Base-by-base conservation (phyloP, 2,113 vertebrate genomes). In the Blennius ocellaris region DNA sequence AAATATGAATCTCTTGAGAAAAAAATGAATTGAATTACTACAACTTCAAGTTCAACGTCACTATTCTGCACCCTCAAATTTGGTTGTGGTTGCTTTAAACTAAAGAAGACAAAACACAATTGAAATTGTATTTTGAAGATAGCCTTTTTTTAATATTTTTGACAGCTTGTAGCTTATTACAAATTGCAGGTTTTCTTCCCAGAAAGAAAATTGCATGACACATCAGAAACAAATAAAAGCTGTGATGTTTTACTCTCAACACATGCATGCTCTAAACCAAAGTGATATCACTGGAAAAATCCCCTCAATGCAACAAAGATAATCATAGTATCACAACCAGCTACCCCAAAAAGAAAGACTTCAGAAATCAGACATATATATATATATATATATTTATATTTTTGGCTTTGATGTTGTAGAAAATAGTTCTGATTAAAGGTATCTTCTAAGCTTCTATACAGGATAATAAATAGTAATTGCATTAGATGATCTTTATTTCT, bases 171-270 rank as follows among this genome's bases (percentile, higher is more conserved):
- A 79, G 36, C 48, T 78, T 67, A 65, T 65, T 48, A 71, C 55
- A 71, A 52, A 80, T 78, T 82, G 60, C 10, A 48, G 50, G 8
- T 63, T 7, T 6, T 77, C 21, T 38, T 73, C 40, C 62, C 51
- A 76, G 53, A 65, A 39, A 87, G 38, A 76, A 76, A 64, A 30
- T 30, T 30, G 69, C n/a, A 59, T 82, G 70, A 87, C 63, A 78
- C 70, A 51, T 52, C 59, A 66, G 49, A 73, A 43, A 74, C 41
- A 66, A 63, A 38, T 44, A 52, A 58, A 61, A 43, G 9, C 6
- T 56, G 7, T 57, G n/a, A 62, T 11, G 16, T 30, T 50, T 16
- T 53, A 51, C 44, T 6, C 9, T 16, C 43, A 58, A 40, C 51
- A 73, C 40, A 71, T 58, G 49, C 14, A 3, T 60, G 36, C 38